Evolutionary conservation across 2,888 invertebrate species (phyloP).

Genomic region (Miltochrista miniata): DNA sequence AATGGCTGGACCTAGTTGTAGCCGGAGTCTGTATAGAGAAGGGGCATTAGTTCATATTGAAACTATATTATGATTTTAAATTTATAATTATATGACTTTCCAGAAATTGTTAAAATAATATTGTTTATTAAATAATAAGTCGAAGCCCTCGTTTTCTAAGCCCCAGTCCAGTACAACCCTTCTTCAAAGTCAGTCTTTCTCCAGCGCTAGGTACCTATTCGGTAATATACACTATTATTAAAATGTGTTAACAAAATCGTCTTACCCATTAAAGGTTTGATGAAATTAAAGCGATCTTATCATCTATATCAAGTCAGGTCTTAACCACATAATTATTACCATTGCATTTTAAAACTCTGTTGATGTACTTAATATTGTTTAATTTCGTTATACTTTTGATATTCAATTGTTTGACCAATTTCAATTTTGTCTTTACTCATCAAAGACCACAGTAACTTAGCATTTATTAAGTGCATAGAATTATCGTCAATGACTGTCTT

Average conservation of each 20-base stretch:
- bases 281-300: conserved; percentile 38
- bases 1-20: too few species aligned
- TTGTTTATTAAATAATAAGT: too few species aligned
- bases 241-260: conserved; percentile 45
- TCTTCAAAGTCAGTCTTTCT: too few species aligned
- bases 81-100: too few species aligned
- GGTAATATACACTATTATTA: too few species aligned
- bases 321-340: conserved; percentile 32
- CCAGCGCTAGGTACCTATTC: too few species aligned
- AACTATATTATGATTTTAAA: too few species aligned
- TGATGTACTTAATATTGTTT: conserved; percentile 36
- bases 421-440: conserved; percentile 38
- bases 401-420: conserved; percentile 37
- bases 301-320: conserved; percentile 37
- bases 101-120: too few species aligned
- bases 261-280: conserved; percentile 47
- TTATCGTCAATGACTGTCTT: conserved; percentile 31
- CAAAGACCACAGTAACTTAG: conserved; percentile 34
- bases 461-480: conserved; percentile 32
- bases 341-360: conserved; percentile 30
- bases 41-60: too few species aligned
- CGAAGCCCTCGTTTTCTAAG: too few species aligned
- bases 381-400: conserved; percentile 37
- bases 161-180: too few species aligned
- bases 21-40: too few species aligned